Conservation (phyloP, 2,797 vertebrate genomes). For the Manis javanica region DNA sequence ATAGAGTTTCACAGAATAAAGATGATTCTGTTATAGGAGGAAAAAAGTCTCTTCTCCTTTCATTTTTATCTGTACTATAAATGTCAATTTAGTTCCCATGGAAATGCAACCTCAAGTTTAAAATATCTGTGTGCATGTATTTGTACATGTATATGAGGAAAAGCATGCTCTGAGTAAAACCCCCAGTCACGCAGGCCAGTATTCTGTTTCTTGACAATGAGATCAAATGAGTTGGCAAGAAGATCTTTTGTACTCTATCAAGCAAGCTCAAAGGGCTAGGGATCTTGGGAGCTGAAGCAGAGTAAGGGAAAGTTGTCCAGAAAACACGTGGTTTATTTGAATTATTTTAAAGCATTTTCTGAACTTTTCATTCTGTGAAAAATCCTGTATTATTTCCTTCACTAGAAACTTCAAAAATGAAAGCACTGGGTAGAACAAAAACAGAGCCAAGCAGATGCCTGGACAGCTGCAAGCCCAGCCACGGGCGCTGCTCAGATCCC, state of each 20-base stretch:
- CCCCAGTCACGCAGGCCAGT: neutral
- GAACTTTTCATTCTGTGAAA: slow-evolving; percentile 64
- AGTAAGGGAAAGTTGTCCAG: neutral
- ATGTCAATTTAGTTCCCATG: slow-evolving; percentile 70
- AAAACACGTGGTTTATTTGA: neutral
- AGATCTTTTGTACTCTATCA: neutral
- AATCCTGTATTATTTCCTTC: slow-evolving; percentile 73
- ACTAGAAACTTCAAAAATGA: slow-evolving; percentile 20
- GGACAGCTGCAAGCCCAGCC: neutral
- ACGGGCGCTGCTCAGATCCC: neutral
- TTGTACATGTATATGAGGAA: slow-evolving; percentile 41
- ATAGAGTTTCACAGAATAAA: slow-evolving; percentile 71
- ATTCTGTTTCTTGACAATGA: slow-evolving; percentile 42
- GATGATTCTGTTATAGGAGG: slow-evolving; percentile 67
- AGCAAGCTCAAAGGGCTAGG: neutral
- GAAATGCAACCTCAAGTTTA: slow-evolving; percentile 72
- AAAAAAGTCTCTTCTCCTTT: slow-evolving; percentile 59
- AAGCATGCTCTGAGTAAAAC: slow-evolving; percentile 16
- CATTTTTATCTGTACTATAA: slow-evolving; percentile 72
- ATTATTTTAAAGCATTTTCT: slow-evolving; percentile 37
- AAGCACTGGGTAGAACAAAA: neutral
- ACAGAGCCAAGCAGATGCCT: neutral
- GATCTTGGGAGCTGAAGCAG: neutral
- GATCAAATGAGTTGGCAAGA: neutral
- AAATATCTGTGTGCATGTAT: slow-evolving; percentile 60